Evolutionary conservation across 1,140 invertebrate genomes (phyloP), one percentile per base, ranked within the genome.

Genomic region (Trichonephila clavata): DNA sequence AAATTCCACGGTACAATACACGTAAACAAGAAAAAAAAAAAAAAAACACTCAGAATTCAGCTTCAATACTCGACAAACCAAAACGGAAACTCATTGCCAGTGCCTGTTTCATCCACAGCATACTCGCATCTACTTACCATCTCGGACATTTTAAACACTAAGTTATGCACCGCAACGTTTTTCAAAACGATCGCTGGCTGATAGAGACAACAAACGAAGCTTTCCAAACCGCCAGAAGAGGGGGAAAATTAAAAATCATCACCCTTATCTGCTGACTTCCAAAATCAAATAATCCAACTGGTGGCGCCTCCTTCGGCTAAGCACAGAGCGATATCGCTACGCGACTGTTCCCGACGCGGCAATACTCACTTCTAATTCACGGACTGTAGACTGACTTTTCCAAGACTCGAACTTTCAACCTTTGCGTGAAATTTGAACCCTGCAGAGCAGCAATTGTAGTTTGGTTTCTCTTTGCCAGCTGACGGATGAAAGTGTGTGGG

Each of bases 351-450:
- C 61, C 27, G 24, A 61, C 16, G 16, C 59, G 60, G 65, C 60
- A 39, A 87, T 27, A 65, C 86, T 84, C 81, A 16, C n/a, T 60
- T 63, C 59, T 87, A 61, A 65, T 57, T 60, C 32, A n/a, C 60
- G 59, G 81, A 57, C 32, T 39, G 60, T 32, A 63, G 59, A 50
- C 61, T 50, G 57, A 27, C 16, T 24, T 27, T 59, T 84, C 43
- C 21, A 57, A 50, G 81, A 84, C 57, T 87, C 87, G 87, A 89
- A 89, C 86, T 65, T 87, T 87, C 61, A 87, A 87, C 87, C 63
- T 89, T 89, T 61, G 39, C 43, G 60, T 89, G 87, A 89, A 89
- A 77, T 89, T 89, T 89, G 87, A 77, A 89, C 87, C 65, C 87
- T 65, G 84, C 32, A 68, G n/a, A n/a, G 87, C 60, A 59, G 50